Evolutionary conservation across 2,797 vertebrate species (phyloP), one percentile per base, ranked within the genome.

Genomic region (Enteromius thamalakanensis): DNA sequence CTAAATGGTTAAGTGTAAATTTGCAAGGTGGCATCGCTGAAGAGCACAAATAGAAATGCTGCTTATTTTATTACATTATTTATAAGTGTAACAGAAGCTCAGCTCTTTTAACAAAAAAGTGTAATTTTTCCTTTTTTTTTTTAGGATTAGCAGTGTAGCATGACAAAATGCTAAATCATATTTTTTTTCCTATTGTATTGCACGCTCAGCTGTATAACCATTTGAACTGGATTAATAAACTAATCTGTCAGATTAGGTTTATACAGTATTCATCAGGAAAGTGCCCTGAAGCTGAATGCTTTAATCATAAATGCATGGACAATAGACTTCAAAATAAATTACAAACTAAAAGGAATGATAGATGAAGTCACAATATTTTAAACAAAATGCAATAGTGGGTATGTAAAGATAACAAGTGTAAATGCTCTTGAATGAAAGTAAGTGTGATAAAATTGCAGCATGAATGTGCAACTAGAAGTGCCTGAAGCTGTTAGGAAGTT

Each of bases 51-150:
- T 69, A 69, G 21, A 21, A 8, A 23, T 69, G 60, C 29, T 64
- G 60, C 60, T 32, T 8, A 64, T 64, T 17, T 17, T 32, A 32
- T 32, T 64, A 17, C 29, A 64, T 64, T 64, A 69, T 69, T 69
- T 40, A 69, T 11, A 69, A 23, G 37, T 71, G 42, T 71, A 23
- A 49, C 14, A 71, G 69, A 71, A 49, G 23, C 69, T 71, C 12
- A 29, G 69, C 7, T 49, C 14, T 15, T 47, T 17, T 26, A 49
- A 29, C 26, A 71, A 47, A 0, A 47, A n/a, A n/a, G 15, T 10
- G 42, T 49, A 49, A 7, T 23, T 69, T 45, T 45, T 42, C 9
- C 1, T 8, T 40, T 42, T 42, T 42, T 42, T 12, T 42, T 40
- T 21, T 5, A 14, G 4, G 37, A 42, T 69, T 23, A 23, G 6